phyloP scores from a whole-genome alignment of 2,888 invertebrate species.

The Villa cingulata region DNA sequence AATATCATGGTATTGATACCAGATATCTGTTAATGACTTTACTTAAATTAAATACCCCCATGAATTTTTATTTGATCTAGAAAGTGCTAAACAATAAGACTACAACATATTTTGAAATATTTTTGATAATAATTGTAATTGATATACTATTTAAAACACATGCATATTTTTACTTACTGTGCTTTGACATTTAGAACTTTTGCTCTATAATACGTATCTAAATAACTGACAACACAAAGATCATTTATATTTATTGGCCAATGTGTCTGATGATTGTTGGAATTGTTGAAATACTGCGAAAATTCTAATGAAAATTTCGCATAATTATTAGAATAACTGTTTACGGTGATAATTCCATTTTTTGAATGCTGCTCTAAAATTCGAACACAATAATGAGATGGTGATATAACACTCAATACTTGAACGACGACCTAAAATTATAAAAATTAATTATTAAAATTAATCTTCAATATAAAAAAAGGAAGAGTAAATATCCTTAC shows the following conservation, averaged over 20 bases:
- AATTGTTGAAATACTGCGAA: slow-evolving; percentile 19
- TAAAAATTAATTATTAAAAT: slow-evolving; percentile 1
- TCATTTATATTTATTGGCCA: slow-evolving; percentile 40
- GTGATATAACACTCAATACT: slow-evolving; percentile 43
- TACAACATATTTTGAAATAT: too few species aligned
- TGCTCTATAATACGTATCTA: slow-evolving; percentile 42
- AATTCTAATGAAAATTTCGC: slow-evolving; percentile 21
- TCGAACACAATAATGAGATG: slow-evolving; percentile 48
- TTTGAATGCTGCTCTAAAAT: slow-evolving; percentile 35
- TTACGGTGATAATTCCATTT: slow-evolving; percentile 13
- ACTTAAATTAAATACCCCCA: too few species aligned
- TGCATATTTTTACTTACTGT: slow-evolving; percentile 20
- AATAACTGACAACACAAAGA: slow-evolving; percentile 41
- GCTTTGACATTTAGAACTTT: slow-evolving; percentile 36
- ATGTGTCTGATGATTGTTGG: slow-evolving; percentile 18
- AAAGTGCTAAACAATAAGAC: too few species aligned
- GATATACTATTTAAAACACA: too few species aligned
- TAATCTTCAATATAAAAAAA: neutral
- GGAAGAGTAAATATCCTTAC: slow-evolving; percentile 3
- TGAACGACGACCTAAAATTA: slow-evolving; percentile 38
- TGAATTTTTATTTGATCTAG: too few species aligned
- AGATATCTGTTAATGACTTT: too few species aligned
- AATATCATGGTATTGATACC: too few species aligned
- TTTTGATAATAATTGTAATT: too few species aligned
- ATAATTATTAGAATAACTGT: slow-evolving; percentile 19